Conservation (phyloP, 2,113 vertebrate species). For the Lagopus muta region DNA sequence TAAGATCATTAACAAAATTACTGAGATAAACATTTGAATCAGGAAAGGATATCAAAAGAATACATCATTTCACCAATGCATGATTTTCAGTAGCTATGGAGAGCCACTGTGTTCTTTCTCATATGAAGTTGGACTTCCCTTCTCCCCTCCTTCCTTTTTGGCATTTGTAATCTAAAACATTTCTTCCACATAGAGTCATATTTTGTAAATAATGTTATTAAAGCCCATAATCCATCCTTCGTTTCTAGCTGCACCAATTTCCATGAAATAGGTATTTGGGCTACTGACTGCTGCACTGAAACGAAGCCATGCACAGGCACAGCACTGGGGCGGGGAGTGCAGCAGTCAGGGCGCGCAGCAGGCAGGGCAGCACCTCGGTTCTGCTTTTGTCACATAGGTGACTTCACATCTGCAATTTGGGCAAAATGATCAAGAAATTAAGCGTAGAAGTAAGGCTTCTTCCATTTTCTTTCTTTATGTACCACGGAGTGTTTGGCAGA, state of each 20-base stretch:
- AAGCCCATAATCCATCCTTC: neutral
- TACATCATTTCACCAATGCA: neutral
- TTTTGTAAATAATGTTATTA: neutral
- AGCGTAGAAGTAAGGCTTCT: neutral
- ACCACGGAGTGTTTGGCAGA: slow-evolving; percentile 34
- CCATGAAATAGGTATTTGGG: neutral
- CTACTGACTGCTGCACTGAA: neutral
- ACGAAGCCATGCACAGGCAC: neutral
- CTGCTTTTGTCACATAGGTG: neutral
- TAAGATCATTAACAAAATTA: neutral
- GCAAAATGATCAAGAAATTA: neutral
- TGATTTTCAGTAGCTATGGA: neutral
- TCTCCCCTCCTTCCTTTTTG: neutral
- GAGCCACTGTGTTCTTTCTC: neutral
- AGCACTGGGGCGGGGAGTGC: no score
- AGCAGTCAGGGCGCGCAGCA: neutral
- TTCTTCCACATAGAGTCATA: neutral
- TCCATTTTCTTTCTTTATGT: neutral
- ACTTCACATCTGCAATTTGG: neutral
- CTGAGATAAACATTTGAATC: neutral
- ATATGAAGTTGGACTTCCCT: accelerated
- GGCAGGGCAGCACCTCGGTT: neutral
- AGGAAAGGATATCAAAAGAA: slow-evolving; percentile 24
- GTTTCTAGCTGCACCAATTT: neutral
- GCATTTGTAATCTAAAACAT: neutral